Evolutionary conservation across 2,888 invertebrate genomes (phyloP).

Genomic region (Melanostoma mellinum): DNA sequence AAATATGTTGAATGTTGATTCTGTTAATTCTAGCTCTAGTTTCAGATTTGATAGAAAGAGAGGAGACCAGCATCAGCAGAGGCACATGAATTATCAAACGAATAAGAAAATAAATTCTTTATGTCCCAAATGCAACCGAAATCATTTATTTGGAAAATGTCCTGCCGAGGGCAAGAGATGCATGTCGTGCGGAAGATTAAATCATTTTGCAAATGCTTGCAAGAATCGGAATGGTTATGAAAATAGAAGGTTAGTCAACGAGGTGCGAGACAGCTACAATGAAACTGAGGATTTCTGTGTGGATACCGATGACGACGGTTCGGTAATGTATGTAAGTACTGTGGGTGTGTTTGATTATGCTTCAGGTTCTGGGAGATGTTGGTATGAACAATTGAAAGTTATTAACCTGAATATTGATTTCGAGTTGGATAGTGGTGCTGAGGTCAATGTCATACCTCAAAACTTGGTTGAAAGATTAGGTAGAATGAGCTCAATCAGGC

Average conservation of each 20-base stretch:
- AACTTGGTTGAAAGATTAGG: conserved; percentile 22
- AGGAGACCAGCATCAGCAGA: too few relatives aligned
- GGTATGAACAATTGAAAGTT: conserved; percentile 36
- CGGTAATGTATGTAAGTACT: conserved; percentile 43
- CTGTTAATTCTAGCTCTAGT: too few relatives aligned
- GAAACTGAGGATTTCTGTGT: conserved; percentile 20
- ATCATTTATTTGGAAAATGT: conserved; percentile 1
- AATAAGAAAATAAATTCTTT: too few relatives aligned
- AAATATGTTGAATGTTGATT: background rate
- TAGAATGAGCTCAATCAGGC: conserved; percentile 2
- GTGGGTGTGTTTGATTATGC: conserved; percentile 20
- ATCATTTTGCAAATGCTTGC: conserved; percentile 1
- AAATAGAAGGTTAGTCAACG: conserved; percentile 23
- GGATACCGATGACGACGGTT: conserved; percentile 22
- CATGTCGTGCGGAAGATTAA: background rate
- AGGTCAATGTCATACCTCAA: conserved; percentile 27
- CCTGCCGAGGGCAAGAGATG: conserved; percentile 1
- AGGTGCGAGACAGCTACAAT: conserved; percentile 12
- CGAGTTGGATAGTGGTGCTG: conserved; percentile 31
- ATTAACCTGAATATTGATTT: conserved; percentile 29
- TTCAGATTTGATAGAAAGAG: too few relatives aligned
- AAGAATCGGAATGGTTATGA: background rate
- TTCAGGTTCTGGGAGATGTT: conserved; percentile 14
- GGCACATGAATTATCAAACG: too few relatives aligned
- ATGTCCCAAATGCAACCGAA: background rate